Conservation (phyloP, 1,140 invertebrate species). For the Samia ricini region DNA sequence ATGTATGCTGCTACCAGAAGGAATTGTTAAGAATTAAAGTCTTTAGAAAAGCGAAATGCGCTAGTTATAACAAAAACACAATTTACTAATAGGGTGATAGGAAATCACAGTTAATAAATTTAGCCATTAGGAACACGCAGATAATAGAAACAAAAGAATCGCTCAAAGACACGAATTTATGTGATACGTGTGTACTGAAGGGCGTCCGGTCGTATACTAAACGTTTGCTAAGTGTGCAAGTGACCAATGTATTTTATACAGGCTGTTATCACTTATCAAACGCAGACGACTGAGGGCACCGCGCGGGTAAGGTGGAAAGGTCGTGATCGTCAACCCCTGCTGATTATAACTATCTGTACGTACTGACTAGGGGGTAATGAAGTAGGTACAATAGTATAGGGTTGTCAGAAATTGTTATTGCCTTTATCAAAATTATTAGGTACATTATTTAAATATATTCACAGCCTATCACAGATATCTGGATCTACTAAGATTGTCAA, state of each 20-base stretch:
- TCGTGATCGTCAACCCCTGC: constrained; percentile 42
- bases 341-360: constrained; percentile 56
- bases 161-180: constrained; percentile 17
- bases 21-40: constrained; percentile 52
- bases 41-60: neutral
- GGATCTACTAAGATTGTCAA: too few relatives aligned
- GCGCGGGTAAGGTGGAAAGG: constrained; percentile 46
- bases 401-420: constrained; percentile 9
- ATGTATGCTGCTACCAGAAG: constrained; percentile 60
- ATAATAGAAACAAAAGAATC: constrained; percentile 10
- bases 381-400: constrained; percentile 32
- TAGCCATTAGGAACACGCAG: constrained; percentile 57
- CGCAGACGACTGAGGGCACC: constrained; percentile 38
- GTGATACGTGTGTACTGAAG: constrained; percentile 25
- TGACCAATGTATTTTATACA: constrained; percentile 55
- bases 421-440: too few relatives aligned
- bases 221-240: constrained; percentile 19
- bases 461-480: too few relatives aligned
- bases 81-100: constrained; percentile 53
- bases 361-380: constrained; percentile 67
- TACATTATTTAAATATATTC: too few relatives aligned
- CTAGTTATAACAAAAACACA: neutral
- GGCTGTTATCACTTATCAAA: constrained; percentile 54
- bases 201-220: constrained; percentile 32
- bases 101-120: constrained; percentile 65